Evolutionary conservation across 1,140 invertebrate genomes (phyloP), one percentile per base, ranked within the genome.

Genomic region (Gryllus bimaculatus): DNA sequence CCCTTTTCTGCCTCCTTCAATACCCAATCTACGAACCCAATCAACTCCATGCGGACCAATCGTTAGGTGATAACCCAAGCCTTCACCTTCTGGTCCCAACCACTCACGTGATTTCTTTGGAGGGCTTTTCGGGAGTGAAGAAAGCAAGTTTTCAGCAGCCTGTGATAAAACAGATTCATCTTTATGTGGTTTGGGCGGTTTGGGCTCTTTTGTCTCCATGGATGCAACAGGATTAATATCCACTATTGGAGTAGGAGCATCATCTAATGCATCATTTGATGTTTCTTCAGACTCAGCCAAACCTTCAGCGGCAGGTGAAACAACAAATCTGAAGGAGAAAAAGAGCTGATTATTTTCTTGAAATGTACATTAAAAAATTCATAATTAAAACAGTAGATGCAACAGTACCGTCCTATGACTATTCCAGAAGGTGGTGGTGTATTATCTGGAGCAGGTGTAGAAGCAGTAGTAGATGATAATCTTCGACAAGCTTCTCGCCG

Each of bases 401-500:
- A 39, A 39, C 26, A 39, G 26, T 13, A 81, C 81, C 81, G 39
- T 76, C 81, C 81, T 84, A 88, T 87, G 48, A 87, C 86, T 75
- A 87, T 86, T 8, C 75, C 79, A 54, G 79, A 48, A 81, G 75
- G 0, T 84, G 85, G 74, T 85, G 85, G 39, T 85, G 85, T 73
- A 39, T 47, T 74, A 10, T 87, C 86, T 8, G 86, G 86, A 10
- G 87, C 86, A 13, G 88, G 85, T 10, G 54, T 13, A 49, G 86
- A 87, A 10, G 80, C 77, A 75, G 81, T 78, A 39, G 84, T 82
- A 0, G 88, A 86, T 4, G 87, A 89, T 8, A 88, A 79, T 75
- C 86, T 83, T 76, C 89, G 87, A 66, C 91, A 88, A 48, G 91
- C 92, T 84, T 93, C 92, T 76, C 92, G 87, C 73, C 94, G 85